These are phyloP conservation scores for Sebastes flavidus DNA, from an alignment of 2,797 vertebrate genomes.

Conservation along the genomic window DNA sequence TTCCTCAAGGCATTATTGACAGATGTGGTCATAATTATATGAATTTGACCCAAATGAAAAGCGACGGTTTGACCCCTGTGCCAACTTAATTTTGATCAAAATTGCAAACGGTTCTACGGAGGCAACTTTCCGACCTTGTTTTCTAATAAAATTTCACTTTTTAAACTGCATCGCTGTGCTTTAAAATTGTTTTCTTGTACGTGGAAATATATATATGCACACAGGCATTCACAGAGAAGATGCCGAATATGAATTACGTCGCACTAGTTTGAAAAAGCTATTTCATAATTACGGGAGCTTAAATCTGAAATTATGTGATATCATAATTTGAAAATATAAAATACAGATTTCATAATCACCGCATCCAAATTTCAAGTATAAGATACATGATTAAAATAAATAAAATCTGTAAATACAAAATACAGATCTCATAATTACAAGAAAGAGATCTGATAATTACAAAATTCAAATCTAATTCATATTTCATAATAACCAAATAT, in stretches of 20 bases:
- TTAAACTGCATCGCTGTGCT: background rate
- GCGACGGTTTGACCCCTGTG: background rate
- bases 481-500: background rate
- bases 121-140: background rate
- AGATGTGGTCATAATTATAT: conserved; percentile 41
- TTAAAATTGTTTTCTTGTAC: background rate
- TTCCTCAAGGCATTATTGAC: conserved; percentile 67
- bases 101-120: background rate
- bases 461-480: background rate
- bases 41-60: conserved; percentile 27
- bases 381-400: background rate
- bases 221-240: background rate
- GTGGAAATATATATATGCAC: background rate
- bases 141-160: background rate
- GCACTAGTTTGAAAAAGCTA: background rate
- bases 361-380: background rate
- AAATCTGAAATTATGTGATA: background rate
- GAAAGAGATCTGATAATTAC: background rate
- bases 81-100: conserved; percentile 20
- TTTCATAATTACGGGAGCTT: background rate
- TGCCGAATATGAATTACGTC: background rate
- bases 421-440: background rate
- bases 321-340: background rate
- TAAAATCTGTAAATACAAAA: background rate
- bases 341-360: background rate